Conservation (phyloP, 2,888 invertebrate genomes). For the Pachycephus smyrnensis region DNA sequence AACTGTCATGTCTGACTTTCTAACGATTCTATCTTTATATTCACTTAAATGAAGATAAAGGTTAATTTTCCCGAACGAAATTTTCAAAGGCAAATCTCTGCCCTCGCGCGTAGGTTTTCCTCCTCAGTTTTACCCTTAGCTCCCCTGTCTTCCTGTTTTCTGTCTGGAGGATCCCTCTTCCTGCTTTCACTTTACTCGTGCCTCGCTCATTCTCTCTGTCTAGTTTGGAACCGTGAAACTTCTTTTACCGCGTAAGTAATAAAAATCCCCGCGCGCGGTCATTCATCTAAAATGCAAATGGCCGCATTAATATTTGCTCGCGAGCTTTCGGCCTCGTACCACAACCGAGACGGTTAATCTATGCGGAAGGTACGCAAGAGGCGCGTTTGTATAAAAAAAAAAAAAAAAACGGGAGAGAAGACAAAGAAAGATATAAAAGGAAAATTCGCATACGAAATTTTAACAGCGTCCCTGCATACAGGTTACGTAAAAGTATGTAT, state of each 20-base stretch:
- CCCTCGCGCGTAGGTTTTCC: not conserved
- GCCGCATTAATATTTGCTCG: constrained; percentile 32
- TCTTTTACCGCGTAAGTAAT: not conserved
- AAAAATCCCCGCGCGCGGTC: not conserved
- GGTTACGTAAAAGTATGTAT: too few relatives aligned
- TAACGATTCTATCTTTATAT: too few relatives aligned
- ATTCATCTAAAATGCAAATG: constrained; percentile 37
- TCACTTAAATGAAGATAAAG: constrained; percentile 16
- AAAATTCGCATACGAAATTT: not conserved
- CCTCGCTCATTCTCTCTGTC: constrained; percentile 11
- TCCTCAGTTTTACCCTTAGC: not conserved
- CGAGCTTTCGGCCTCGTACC: constrained; percentile 3
- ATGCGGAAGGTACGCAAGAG: not conserved
- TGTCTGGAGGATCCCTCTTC: not conserved
- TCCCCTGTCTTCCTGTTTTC: not conserved
- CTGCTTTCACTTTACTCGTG: not conserved
- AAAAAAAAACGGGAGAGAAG: not conserved
- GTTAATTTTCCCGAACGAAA: constrained; percentile 27
- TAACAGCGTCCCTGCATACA: not conserved
- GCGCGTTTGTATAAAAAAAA: too few relatives aligned
- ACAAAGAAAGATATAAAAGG: not conserved
- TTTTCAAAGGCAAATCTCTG: constrained; percentile 29
- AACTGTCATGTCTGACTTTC: too few relatives aligned
- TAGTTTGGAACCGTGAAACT: constrained; percentile 1
- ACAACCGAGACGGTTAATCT: not conserved